phyloP scores from a whole-genome alignment of 2,888 invertebrate genomes.

The Chrysotoxum bicinctum region DNA sequence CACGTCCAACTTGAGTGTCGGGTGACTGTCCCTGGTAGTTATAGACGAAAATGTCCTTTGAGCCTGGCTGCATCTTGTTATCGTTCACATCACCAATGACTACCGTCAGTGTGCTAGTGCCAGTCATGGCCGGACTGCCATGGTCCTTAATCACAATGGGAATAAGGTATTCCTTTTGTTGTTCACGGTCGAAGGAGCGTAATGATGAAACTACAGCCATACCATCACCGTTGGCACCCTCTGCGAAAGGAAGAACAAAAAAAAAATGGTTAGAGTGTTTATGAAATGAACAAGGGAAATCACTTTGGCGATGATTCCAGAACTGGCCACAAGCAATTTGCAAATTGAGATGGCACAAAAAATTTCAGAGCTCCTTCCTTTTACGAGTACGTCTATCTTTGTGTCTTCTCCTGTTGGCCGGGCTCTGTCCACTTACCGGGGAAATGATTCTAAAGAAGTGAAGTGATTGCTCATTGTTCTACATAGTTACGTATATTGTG shows the following conservation, averaged over 20 bases:
- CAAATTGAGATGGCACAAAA: conserved; percentile 55
- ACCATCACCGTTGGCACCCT: conserved; percentile 98
- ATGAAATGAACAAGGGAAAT: conserved; percentile 60
- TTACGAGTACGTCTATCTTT: neutral
- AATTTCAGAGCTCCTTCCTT: neutral
- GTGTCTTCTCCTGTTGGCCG: neutral
- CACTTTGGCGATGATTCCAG: conserved; percentile 39
- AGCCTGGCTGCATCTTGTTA: conserved; percentile 98
- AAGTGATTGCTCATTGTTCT: conserved; percentile 60
- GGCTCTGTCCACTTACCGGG: neutral
- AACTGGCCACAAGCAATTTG: conserved; percentile 63
- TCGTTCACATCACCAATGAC: conserved; percentile 99
- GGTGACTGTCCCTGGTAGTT: conserved; percentile 96
- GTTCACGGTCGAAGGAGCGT: conserved; percentile 96
- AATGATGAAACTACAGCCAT: conserved; percentile 98
- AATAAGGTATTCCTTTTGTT: conserved; percentile 97
- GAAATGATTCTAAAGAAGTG: conserved; percentile 42
- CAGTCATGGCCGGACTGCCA: conserved; percentile 97
- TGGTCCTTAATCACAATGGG: conserved; percentile 99
- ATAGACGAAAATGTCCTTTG: conserved; percentile 98
- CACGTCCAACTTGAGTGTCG: conserved; percentile 95
- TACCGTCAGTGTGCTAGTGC: conserved; percentile 96
- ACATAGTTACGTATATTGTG: neutral
- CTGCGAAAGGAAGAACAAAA: conserved; percentile 80
- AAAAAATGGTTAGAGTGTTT: conserved; percentile 9